Evolutionary conservation across 2,797 vertebrate genomes (phyloP).

Genomic region (Pseudochaenichthys georgianus): DNA sequence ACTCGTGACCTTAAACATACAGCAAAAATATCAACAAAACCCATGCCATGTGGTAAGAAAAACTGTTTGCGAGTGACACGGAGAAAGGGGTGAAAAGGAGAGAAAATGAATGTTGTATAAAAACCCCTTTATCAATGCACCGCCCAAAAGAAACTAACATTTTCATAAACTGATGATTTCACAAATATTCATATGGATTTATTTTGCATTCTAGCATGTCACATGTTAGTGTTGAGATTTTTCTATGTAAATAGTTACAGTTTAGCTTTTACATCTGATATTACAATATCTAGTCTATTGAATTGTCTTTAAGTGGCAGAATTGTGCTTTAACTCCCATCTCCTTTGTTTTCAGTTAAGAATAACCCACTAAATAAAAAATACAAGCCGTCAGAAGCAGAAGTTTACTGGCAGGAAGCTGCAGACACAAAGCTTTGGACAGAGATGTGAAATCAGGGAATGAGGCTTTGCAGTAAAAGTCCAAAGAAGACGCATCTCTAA

Average conservation of each 20-base stretch:
- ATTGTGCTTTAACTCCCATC: conserved; percentile 99
- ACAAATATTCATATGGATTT: conserved; percentile 95
- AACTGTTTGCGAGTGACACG: conserved; percentile 84
- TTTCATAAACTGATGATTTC: conserved; percentile 94
- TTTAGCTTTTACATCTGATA: conserved; percentile 93
- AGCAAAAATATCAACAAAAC: conserved; percentile 95
- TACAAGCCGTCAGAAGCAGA: conserved; percentile 93
- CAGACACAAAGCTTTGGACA: conserved; percentile 92
- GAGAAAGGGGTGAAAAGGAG: conserved; percentile 66
- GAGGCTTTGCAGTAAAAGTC: conserved; percentile 81
- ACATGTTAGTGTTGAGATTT: conserved; percentile 90
- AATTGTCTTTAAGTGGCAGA: conserved; percentile 94
- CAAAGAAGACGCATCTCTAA: conserved; percentile 42
- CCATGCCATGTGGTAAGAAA: conserved; percentile 97
- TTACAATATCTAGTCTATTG: conserved; percentile 89
- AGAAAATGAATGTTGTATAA: conserved; percentile 92
- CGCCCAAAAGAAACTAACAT: conserved; percentile 93
- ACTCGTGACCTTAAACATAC: conserved; percentile 98
- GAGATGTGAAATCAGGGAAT: conserved; percentile 87
- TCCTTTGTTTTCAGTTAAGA: conserved; percentile 92
- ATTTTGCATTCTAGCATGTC: conserved; percentile 97
- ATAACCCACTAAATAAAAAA: conserved; percentile 89
- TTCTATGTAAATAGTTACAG: conserved; percentile 96
- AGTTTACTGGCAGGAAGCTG: conserved; percentile 94
- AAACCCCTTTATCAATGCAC: conserved; percentile 92